Conservation (phyloP, 1,140 invertebrate genomes). For the Aethina tumida region DNA sequence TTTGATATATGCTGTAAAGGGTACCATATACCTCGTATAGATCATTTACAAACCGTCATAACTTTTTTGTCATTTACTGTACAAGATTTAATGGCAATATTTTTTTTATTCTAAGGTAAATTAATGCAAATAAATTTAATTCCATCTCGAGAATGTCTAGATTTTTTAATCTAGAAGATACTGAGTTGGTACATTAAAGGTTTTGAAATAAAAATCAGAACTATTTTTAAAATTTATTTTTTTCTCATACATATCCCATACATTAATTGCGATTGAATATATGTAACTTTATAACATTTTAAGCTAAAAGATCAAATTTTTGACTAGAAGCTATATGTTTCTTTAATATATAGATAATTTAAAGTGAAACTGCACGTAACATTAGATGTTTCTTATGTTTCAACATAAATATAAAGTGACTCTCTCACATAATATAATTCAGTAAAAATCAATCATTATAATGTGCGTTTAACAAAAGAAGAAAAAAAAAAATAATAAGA, state of each 20-base stretch:
- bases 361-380: constrained; percentile 27
- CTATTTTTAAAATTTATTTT: too few species aligned
- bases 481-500: constrained; percentile 9
- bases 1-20: too few species aligned
- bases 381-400: constrained; percentile 19
- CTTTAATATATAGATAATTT: constrained; percentile 26
- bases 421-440: constrained; percentile 16
- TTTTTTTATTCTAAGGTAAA: too few species aligned
- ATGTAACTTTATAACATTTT: constrained; percentile 35
- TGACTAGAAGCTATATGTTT: constrained; percentile 34
- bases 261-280: constrained; percentile 36
- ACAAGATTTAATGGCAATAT: too few species aligned
- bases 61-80: too few species aligned
- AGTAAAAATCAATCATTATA: constrained; percentile 13
- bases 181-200: too few species aligned
- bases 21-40: too few species aligned
- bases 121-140: too few species aligned
- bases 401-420: constrained; percentile 28
- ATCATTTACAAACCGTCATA: too few species aligned
- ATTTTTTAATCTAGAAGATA: too few species aligned
- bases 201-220: not conserved
- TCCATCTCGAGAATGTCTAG: too few species aligned
- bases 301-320: constrained; percentile 35
- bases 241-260: constrained; percentile 39
- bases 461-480: constrained; percentile 18